These are phyloP conservation scores for Tapirus terrestris DNA, from an alignment of 2,113 vertebrate species.

Conservation along the genomic window DNA sequence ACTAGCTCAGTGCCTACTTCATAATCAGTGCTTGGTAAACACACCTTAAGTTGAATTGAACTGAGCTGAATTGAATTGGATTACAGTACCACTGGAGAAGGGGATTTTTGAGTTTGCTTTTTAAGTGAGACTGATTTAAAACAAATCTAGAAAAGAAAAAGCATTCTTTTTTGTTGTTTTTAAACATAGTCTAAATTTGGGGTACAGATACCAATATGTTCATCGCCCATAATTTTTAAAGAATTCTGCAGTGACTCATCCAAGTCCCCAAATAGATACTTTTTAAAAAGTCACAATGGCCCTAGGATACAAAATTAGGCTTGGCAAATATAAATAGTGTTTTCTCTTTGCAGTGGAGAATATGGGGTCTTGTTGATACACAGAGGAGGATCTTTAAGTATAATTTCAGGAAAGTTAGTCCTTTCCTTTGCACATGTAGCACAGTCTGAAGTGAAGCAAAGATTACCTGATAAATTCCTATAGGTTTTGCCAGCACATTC, in stretches of 20 bases:
- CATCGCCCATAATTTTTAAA: constrained; percentile 69
- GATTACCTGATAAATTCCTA: neutral
- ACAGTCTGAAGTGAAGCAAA: constrained; percentile 26
- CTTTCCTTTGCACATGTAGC: neutral
- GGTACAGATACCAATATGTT: constrained; percentile 60
- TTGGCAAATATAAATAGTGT: constrained; percentile 60
- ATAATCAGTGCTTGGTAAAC: neutral
- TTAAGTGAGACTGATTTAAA: constrained; percentile 55
- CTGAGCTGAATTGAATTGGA: neutral
- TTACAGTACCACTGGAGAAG: neutral
- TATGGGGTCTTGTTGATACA: constrained; percentile 35
- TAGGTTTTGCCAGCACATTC: neutral
- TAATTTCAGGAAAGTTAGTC: constrained; percentile 39
- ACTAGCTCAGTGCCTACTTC: neutral
- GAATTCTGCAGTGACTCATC: constrained; percentile 76
- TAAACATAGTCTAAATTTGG: constrained; percentile 74
- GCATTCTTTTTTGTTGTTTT: constrained; percentile 68
- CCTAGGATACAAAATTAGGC: constrained; percentile 73
- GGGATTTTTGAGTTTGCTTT: constrained; percentile 52
- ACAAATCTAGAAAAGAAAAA: constrained; percentile 62
- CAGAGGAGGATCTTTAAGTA: constrained; percentile 6
- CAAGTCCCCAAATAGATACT: constrained; percentile 73
- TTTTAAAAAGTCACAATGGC: constrained; percentile 68
- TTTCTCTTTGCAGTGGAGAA: constrained; percentile 53
- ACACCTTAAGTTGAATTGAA: neutral